Percentiles rank a stretch among this genome's conserved stretches.
phyloP scores from a whole-genome alignment of 2,113 vertebrate species.

The Zosterops japonicus region DNA sequence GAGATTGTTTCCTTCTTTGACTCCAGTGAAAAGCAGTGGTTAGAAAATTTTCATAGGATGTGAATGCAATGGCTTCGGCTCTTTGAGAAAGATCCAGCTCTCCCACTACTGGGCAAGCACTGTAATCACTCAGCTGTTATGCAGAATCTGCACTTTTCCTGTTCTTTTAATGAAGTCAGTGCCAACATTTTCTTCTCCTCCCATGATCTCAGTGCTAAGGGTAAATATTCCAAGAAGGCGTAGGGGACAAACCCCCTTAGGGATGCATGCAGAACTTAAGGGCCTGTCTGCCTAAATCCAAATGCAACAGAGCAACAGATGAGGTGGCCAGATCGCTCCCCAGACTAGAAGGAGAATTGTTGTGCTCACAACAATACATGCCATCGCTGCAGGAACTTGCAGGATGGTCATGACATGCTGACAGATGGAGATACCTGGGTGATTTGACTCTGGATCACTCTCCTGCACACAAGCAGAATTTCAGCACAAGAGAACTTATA shows the following conservation, averaged over 20 bases:
- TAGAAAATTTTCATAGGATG: background rate
- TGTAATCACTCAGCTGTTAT: background rate
- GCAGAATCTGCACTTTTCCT: background rate
- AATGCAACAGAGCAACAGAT: background rate
- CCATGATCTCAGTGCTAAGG: background rate
- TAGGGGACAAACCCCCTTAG: background rate
- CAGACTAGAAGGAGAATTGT: background rate
- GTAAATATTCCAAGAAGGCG: rapidly evolving
- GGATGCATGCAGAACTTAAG: background rate
- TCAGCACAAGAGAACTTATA: background rate
- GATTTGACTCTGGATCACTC: background rate
- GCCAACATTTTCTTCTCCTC: background rate
- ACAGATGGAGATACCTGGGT: background rate
- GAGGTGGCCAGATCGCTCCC: rapidly evolving
- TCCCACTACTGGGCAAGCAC: background rate
- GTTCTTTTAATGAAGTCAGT: background rate
- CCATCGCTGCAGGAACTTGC: background rate
- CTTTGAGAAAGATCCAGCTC: background rate
- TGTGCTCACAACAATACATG: background rate
- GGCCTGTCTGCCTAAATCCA: background rate
- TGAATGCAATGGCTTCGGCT: background rate
- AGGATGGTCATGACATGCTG: rapidly evolving
- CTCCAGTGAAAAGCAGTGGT: background rate
- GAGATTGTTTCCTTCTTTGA: background rate
- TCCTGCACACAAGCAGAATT: background rate